These are phyloP conservation scores for Sinella curviseta DNA, from an alignment of 1,140 invertebrate species.

Conservation along the genomic window DNA sequence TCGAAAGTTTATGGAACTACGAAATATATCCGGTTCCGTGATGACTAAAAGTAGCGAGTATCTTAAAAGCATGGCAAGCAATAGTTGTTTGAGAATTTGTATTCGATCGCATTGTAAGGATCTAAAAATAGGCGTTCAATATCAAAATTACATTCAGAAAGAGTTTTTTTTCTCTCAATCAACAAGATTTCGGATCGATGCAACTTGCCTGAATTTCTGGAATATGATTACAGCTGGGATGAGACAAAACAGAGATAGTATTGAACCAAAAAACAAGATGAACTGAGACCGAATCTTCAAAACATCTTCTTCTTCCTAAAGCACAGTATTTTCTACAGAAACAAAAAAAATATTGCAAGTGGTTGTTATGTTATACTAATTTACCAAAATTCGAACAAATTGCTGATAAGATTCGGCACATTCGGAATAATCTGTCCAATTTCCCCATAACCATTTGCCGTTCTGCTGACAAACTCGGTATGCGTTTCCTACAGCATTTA, in stretches of 20 bases:
- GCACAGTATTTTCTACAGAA: too few species aligned
- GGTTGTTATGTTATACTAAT: not conserved
- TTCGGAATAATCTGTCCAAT: too few species aligned
- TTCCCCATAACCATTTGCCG: too few species aligned
- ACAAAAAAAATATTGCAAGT: too few species aligned
- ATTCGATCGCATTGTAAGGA: constrained; percentile 58
- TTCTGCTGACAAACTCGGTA: too few species aligned
- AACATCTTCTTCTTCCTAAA: not conserved
- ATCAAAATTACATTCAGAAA: too few species aligned
- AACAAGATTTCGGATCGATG: too few species aligned
- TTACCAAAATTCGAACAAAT: not conserved
- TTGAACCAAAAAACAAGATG: constrained; percentile 56
- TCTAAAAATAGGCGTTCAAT: constrained; percentile 53
- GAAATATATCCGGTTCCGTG: constrained; percentile 50
- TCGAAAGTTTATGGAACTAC: constrained; percentile 45
- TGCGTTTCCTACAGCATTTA: too few species aligned
- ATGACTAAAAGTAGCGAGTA: constrained; percentile 57
- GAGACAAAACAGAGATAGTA: constrained; percentile 55
- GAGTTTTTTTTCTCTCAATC: too few species aligned
- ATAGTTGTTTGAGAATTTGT: constrained; percentile 59
- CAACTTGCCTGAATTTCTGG: constrained; percentile 57
- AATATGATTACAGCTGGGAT: constrained; percentile 56
- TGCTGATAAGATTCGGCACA: too few species aligned
- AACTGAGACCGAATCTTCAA: constrained; percentile 49
- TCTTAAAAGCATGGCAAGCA: constrained; percentile 57